These are phyloP conservation scores for Varanus salvator DNA, from an alignment of 2,113 vertebrate species.

Conservation along the genomic window DNA sequence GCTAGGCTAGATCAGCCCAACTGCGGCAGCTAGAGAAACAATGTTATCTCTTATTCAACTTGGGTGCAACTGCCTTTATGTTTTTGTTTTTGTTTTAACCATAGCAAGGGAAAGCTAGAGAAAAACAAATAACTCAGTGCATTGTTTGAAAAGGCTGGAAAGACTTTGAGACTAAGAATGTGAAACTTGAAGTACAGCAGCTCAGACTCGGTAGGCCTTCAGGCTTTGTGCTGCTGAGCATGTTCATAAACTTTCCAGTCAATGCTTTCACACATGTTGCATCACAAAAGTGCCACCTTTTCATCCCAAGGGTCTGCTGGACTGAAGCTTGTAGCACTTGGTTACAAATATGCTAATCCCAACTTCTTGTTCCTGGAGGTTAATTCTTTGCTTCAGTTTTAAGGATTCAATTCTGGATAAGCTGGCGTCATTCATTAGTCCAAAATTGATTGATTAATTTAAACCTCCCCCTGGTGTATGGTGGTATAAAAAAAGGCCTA, in stretches of 20 bases:
- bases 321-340: background rate
- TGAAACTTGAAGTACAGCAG: background rate
- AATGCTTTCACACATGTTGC: conserved; percentile 40
- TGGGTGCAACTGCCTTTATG: background rate
- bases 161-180: background rate
- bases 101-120: background rate
- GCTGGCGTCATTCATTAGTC: conserved; percentile 42
- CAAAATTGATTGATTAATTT: conserved; percentile 53
- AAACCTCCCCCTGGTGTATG: background rate
- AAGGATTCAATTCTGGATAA: conserved; percentile 41
- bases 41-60: background rate
- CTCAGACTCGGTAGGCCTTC: conserved; percentile 1
- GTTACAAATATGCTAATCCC: conserved; percentile 56
- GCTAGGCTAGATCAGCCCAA: too few species aligned
- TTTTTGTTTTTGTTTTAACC: background rate
- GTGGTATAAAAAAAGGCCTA: background rate
- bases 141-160: background rate
- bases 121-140: too few species aligned
- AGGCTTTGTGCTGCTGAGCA: background rate
- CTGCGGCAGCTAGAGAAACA: background rate
- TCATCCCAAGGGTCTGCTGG: conserved; percentile 39
- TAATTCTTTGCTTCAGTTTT: conserved; percentile 50
- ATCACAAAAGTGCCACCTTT: conserved; percentile 28
- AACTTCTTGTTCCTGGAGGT: conserved; percentile 51
- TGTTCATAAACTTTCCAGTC: background rate